Evolutionary conservation across 92 coral and sea anemone species (phyloP).

Genomic region (Epizoanthus fatuus): DNA sequence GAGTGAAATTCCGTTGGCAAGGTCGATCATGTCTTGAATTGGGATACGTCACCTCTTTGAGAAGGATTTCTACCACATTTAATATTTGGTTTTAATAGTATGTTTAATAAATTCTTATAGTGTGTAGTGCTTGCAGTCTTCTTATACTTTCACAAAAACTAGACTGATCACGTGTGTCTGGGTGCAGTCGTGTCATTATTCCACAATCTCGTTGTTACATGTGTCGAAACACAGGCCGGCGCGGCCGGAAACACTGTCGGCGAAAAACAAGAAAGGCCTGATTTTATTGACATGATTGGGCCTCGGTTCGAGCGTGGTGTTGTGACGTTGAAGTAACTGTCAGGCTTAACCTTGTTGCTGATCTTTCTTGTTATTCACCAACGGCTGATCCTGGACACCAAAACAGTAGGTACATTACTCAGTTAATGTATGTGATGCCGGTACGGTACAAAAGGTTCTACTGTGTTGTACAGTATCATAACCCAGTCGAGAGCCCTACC

Average conservation of each 20-base stretch:
- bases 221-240: conserved; percentile 44
- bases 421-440: background rate
- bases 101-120: background rate
- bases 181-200: conserved; percentile 29
- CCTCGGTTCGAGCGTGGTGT: conserved; percentile 6
- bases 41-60: background rate
- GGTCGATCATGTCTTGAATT: background rate
- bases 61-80: background rate
- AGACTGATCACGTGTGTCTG: conserved; percentile 8
- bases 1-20: conserved; percentile 23
- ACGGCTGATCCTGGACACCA: conserved; percentile 21
- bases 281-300: conserved; percentile 4
- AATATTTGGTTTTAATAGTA: background rate
- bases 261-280: conserved; percentile 17
- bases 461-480: background rate
- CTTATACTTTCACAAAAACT: background rate
- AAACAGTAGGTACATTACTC: conserved; percentile 32
- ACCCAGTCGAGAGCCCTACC: background rate
- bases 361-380: background rate
- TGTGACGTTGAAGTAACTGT: conserved; percentile 7
- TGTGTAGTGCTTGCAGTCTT: background rate
- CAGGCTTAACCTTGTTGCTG: background rate
- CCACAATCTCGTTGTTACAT: conserved; percentile 30
- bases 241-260: conserved; percentile 43
- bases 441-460: background rate